Conservation (phyloP, 2,797 vertebrate genomes). For the Diplodus puntazzo region DNA sequence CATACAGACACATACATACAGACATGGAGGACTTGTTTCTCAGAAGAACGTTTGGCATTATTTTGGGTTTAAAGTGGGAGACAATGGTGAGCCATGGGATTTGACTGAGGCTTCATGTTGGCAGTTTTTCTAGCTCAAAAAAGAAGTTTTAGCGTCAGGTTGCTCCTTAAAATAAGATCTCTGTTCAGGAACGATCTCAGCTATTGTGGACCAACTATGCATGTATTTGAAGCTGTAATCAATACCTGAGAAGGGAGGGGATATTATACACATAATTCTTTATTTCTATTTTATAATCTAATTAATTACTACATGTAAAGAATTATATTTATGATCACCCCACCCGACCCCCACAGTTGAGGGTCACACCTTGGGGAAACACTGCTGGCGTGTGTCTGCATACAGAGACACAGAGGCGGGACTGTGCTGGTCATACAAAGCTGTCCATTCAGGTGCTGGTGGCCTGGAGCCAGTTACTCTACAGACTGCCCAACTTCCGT, state of each 20-base stretch:
- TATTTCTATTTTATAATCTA: not conserved
- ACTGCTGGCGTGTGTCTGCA: slow-evolving; percentile 33
- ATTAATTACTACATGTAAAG: not conserved
- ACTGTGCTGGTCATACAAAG: slow-evolving; percentile 74
- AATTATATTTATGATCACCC: slow-evolving; percentile 17
- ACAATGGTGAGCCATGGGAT: no score
- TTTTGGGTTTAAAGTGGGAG: no score
- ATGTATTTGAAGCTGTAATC: not conserved
- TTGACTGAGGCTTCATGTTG: no score
- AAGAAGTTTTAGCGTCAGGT: not conserved
- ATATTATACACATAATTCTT: not conserved
- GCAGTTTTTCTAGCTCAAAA: not conserved
- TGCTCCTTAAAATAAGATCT: not conserved
- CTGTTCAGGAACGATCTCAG: not conserved
- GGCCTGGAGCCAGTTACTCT: slow-evolving; percentile 58
- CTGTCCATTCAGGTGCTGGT: slow-evolving; percentile 68
- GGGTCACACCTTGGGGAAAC: slow-evolving; percentile 38
- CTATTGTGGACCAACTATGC: not conserved
- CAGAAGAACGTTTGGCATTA: no score
- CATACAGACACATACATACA: no score
- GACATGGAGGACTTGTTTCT: no score
- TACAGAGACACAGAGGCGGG: slow-evolving; percentile 51
- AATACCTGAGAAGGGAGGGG: not conserved
- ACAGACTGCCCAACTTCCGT: slow-evolving; percentile 52
- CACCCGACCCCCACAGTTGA: slow-evolving; percentile 23